Percentiles rank a stretch among this genome's conserved stretches.
Evolutionary conservation across 2,888 invertebrate genomes (phyloP).

Genomic region (Clunio marinus): DNA sequence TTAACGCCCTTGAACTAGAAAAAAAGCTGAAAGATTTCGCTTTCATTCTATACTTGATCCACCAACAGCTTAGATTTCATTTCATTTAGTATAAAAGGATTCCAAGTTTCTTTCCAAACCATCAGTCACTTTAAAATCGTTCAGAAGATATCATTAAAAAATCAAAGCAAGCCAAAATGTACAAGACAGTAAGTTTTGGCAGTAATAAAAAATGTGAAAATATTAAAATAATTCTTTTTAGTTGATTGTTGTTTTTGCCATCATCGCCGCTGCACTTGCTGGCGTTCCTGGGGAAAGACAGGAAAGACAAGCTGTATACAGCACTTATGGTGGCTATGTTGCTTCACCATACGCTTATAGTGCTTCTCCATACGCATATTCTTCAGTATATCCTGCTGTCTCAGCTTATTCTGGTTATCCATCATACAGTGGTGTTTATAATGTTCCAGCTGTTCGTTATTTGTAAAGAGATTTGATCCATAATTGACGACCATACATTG

Average conservation of each 20-base stretch:
- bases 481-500: neutral
- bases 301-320: slow-evolving; percentile 8
- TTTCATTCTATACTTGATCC: neutral
- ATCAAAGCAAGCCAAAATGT: slow-evolving; percentile 7
- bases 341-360: neutral
- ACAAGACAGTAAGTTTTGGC: neutral
- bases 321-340: neutral
- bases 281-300: neutral
- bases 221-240: neutral
- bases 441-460: neutral
- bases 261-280: neutral
- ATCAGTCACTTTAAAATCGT: neutral
- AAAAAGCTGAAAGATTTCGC: neutral
- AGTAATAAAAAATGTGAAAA: neutral
- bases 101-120: neutral
- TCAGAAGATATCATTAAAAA: neutral
- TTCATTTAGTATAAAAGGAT: neutral
- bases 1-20: slow-evolving; percentile 12
- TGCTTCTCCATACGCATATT: neutral
- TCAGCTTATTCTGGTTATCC: slow-evolving; percentile 3
- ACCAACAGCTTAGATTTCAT: neutral
- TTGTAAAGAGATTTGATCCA: neutral
- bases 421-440: neutral
- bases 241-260: slow-evolving; percentile 1
- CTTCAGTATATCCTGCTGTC: neutral